Conservation (phyloP, 2,113 vertebrate genomes). For the Chascanopsetta lugubris region DNA sequence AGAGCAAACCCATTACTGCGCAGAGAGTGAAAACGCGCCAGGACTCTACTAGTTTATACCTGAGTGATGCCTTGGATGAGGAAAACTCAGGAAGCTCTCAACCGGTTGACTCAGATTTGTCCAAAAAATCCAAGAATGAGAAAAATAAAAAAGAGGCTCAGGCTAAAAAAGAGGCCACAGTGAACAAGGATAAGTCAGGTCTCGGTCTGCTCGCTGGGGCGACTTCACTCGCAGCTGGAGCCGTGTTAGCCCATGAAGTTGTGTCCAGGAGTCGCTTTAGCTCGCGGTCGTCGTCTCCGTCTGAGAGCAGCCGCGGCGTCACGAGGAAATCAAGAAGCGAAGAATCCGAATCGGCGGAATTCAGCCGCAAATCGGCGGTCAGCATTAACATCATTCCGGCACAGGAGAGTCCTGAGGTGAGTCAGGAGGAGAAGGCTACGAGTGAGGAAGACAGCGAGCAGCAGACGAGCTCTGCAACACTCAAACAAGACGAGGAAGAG, state of each 20-base stretch:
- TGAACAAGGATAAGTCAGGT: too few species aligned
- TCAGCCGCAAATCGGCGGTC: constrained; percentile 31
- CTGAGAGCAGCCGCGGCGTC: constrained; percentile 12
- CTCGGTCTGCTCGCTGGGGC: constrained; percentile 35
- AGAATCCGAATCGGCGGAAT: constrained; percentile 11
- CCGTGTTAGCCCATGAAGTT: constrained; percentile 31
- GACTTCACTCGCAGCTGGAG: constrained; percentile 46
- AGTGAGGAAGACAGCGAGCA: not conserved
- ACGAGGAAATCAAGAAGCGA: constrained; percentile 9
- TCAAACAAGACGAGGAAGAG: constrained; percentile 7
- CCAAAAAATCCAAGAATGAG: constrained; percentile 50
- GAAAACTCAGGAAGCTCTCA: not conserved
- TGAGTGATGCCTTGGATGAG: constrained; percentile 1
- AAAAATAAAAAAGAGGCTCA: constrained; percentile 44
- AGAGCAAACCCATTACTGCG: constrained; percentile 21
- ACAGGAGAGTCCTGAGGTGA: not conserved
- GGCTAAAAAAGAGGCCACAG: not conserved
- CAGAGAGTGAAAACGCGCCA: constrained; percentile 8
- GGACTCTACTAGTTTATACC: constrained; percentile 3
- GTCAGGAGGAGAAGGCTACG: not conserved
- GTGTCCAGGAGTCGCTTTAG: not conserved
- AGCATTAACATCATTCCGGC: constrained; percentile 67
- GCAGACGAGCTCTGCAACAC: not conserved
- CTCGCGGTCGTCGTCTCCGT: not conserved
- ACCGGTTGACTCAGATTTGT: not conserved